phyloP scores from a whole-genome alignment of 2,113 vertebrate species.

The Tursiops truncatus region DNA sequence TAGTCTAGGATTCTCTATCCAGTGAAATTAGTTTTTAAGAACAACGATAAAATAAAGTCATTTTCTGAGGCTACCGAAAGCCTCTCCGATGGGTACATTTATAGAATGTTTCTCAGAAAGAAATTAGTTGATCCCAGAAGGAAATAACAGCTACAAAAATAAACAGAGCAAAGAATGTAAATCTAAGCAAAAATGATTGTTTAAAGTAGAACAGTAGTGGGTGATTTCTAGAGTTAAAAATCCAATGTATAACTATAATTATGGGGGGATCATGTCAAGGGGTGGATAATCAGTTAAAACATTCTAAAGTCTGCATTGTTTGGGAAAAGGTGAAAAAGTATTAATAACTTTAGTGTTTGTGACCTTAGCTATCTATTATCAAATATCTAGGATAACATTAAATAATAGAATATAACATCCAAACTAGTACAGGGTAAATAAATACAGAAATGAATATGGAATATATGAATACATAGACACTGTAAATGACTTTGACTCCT shows the following conservation, averaged over 20 bases:
- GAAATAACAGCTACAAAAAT: neutral
- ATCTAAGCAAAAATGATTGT: neutral
- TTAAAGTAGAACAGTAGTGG: neutral
- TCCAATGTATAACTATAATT: neutral
- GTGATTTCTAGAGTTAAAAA: neutral
- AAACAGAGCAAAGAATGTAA: neutral
- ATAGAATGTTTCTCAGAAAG: neutral
- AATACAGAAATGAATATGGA: neutral
- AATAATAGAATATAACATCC: neutral
- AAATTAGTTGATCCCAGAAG: neutral
- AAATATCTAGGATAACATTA: neutral
- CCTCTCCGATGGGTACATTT: neutral
- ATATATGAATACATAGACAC: neutral
- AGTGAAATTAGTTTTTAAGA: neutral
- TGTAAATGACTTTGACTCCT: neutral
- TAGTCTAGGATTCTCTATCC: neutral
- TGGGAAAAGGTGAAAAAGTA: neutral
- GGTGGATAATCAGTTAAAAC: neutral
- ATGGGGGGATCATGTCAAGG: neutral
- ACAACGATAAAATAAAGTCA: neutral
- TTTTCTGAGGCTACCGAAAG: conserved; percentile 25
- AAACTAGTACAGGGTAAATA: neutral
- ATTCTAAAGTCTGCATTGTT: neutral
- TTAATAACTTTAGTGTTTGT: neutral
- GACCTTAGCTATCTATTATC: neutral